A percentile compares a stretch with the other conserved stretches of the same genome.
These are phyloP conservation scores for Sinodicranocentrus sp. DNA, from an alignment of 2,888 invertebrate species.

Conservation along the genomic window DNA sequence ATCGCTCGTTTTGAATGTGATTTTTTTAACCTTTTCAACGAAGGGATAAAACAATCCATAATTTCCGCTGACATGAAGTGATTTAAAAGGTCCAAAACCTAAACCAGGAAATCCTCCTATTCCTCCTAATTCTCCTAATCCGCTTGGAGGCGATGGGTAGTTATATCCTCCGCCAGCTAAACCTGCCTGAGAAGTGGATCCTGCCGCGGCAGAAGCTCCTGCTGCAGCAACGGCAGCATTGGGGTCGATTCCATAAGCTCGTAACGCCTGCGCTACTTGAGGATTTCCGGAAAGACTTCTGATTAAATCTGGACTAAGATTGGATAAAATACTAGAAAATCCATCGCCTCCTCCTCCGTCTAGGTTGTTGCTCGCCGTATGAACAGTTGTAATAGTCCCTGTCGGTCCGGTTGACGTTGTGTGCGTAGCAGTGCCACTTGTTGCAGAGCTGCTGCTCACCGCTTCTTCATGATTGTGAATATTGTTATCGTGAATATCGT, in stretches of 20 bases:
- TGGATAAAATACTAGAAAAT: constrained; percentile 41
- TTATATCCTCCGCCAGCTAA: constrained; percentile 20
- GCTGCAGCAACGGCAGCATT: constrained; percentile 30
- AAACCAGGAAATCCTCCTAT: constrained; percentile 20
- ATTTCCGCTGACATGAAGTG: constrained; percentile 40
- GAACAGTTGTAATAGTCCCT: constrained; percentile 40
- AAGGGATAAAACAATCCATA: constrained; percentile 13
- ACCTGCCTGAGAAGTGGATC: no score
- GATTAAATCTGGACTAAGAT: constrained; percentile 32
- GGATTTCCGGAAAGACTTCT: constrained; percentile 41
- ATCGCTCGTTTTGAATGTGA: not conserved
- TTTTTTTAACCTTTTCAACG: constrained; percentile 52
- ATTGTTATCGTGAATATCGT: constrained; percentile 18
- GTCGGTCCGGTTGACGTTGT: not conserved
- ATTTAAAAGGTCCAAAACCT: constrained; percentile 39
- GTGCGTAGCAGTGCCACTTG: not conserved
- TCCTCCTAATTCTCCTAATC: constrained; percentile 16
- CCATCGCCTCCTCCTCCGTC: not conserved
- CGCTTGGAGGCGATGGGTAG: constrained; percentile 25
- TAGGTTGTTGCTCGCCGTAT: constrained; percentile 20
- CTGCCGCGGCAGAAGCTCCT: constrained; percentile 21
- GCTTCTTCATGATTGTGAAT: no score
- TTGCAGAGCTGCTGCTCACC: not conserved
- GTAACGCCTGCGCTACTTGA: constrained; percentile 3
- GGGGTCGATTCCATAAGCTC: constrained; percentile 24